phyloP scores from a whole-genome alignment of 2,797 vertebrate species.

The Ceyx erithaca region DNA sequence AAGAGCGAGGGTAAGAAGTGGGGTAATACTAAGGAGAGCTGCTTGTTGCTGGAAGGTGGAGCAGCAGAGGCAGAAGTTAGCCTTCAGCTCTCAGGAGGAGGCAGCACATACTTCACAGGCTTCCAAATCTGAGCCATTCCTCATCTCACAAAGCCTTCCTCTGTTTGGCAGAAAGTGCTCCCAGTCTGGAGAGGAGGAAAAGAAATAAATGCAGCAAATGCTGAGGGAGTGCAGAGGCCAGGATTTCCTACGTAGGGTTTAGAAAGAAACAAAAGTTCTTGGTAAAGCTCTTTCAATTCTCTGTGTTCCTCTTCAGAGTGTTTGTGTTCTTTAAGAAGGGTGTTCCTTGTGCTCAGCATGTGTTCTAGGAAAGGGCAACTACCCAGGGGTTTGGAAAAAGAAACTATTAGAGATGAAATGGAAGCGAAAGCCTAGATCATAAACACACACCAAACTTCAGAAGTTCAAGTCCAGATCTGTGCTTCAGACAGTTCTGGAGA shows the following conservation, averaged over 20 bases:
- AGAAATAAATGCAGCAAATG: conserved; percentile 65
- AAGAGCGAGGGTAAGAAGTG: background rate
- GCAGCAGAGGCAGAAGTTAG: background rate
- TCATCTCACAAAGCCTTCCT: conserved; percentile 58
- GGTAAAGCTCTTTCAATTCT: conserved; percentile 43
- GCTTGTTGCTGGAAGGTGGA: background rate
- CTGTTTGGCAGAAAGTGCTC: conserved; percentile 41
- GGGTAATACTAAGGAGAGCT: background rate
- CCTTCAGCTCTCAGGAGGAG: conserved; percentile 34
- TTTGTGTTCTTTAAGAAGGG: conserved; percentile 48
- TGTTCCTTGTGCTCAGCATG: background rate
- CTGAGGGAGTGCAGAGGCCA: background rate
- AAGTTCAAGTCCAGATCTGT: background rate
- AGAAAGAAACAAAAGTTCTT: conserved; percentile 50
- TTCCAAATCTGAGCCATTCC: background rate
- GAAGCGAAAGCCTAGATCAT: background rate
- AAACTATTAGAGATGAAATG: background rate
- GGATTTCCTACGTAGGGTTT: conserved; percentile 16
- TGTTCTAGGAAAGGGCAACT: conserved; percentile 30
- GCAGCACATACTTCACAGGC: conserved; percentile 24
- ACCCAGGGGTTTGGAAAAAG: conserved; percentile 4
- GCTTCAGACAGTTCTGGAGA: background rate
- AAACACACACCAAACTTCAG: background rate
- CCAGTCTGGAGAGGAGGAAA: conserved; percentile 37
- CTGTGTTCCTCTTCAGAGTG: conserved; percentile 11